Base-by-base conservation (phyloP, 2,797 vertebrate species). In the Eulemur rubriventer region DNA sequence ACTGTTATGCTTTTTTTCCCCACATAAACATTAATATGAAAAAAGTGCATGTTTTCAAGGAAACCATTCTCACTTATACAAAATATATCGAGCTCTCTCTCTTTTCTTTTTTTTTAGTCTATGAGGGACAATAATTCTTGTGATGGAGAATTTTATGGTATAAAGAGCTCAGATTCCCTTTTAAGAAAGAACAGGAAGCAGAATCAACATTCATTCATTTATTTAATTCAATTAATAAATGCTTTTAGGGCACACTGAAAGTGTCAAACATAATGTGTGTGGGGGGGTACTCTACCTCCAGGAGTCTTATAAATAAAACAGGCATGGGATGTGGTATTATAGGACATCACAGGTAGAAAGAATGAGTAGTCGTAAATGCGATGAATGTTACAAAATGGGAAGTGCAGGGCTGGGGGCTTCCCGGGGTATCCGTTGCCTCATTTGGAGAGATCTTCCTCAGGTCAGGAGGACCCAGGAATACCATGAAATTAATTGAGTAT, bases 201-300 rank as follows among this genome's bases (percentile, higher is more conserved):
- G 67, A 93, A n/a, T 63, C 13, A 87, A 81, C 41, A 48, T 57
- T 82, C 14, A 41, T 82, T 73, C 61, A 43, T 75, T 63, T 69
- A 79, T 59, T 84, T 84, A 78, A 61, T 80, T 90, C 41, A 82
- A 26, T 96, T 76, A 89, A 41, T 75, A 94, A 61, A 59, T 75
- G 35, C 46, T 87, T 61, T 73, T 13, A 72, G 48, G 38, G 63
- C 10, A 48, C 17, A 38, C 1, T 18, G 50, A 67, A 86, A 41
- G 57, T 38, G 57, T 28, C 43, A 87, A 59, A 72, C 8, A 48
- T 30, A 35, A 57, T 2, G 4, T 46, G 20, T 72, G 20, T 61
- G 17, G 92, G 61, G 10, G 12, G 7, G n/a, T 13, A 59, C 24
- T 38, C 33, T 61, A 22, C 65, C 46, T 96, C 33, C 35, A 65